Evolutionary conservation across 2,797 vertebrate species (phyloP), one percentile per base, ranked within the genome.

Genomic region (Helarctos malayanus): DNA sequence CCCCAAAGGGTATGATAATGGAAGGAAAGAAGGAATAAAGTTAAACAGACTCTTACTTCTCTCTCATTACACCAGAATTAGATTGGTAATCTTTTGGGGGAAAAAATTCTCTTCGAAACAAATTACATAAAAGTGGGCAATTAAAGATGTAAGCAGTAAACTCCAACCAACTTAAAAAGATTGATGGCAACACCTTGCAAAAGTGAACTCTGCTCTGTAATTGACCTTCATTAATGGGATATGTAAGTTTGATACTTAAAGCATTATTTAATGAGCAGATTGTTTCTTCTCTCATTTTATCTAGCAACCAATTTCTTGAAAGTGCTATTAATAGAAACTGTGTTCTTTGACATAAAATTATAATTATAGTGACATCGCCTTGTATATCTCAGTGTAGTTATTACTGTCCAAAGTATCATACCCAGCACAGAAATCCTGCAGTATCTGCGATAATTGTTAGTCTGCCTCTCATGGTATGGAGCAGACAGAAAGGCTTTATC

Each of bases 261-360:
- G 3, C 57, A 29, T 80, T 56, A 47, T 89, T 94, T 80, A 91
- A 61, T 29, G 81, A 69, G 10, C 25, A 68, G 0, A 0, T 38
- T 78, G 18, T 76, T 68, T 69, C 35, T 84, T 71, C 38, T 79
- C 38, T 76, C n/a, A 4, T 93, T 92, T 96, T 52, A 57, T 61
- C 68, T 56, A 85, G 68, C 81, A 89, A 69, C 27, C 11, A 27
- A 19, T 76, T 81, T 76, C 96, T 85, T 32, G 0, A 41, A 95
- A 93, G 57, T 38, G 11, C 45, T 71, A 3, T 76, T 56, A 32
- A 10, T 61, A 73, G 71, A 75, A 92, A 19, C 25, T 35, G 1
- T 16, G 54, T 14, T 82, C 27, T 95, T 69, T 90, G 49, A 15
- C 10, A 11, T 41, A 49, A 57, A 87, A n/a, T 93, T 92, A 15